Evolutionary conservation across 1,140 invertebrate genomes (phyloP), one percentile per base, ranked within the genome.

Genomic region (Caligus rogercresseyi): DNA sequence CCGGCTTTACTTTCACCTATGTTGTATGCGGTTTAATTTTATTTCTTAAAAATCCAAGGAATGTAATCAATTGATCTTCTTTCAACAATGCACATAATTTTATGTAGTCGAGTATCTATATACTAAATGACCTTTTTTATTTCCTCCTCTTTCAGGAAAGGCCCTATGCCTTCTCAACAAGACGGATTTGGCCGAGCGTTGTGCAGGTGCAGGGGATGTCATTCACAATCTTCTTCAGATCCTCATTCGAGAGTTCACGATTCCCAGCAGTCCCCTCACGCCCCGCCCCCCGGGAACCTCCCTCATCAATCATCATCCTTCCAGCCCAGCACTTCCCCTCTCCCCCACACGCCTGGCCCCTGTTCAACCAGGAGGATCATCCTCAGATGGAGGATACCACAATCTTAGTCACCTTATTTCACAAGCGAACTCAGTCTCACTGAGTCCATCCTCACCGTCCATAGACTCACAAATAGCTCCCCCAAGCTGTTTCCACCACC

Each of bases 171-270:
- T 96, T 31, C 74, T 94, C 61, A 92, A 86, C 18, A 86, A 92
- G 71, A 81, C 81, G 2, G 90, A 95, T 74, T 79, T 95, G 63
- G 86, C 84, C 3, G 89, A 92, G 69, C 78, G 91, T 62, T 88
- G 87, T 67, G 89, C 89, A 0, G 85, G 88, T 0, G 87, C 88
- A 16, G 91, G 91, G 0, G 90, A 95, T 71, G 83, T 96, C 4
- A 75, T 96, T 58, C 89, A 89, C 76, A 95, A 96, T 74, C 87
- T 89, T 2, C 78, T 96, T 19, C 85, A 89, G 67, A 83, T 91
- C 75, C 76, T 94, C 11, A 82, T 89, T 25, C 79, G 86, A 2
- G 86, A 89, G 69, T 83, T 83, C 52, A 83, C 79, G 58, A 74
- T 89, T 56, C 86, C 87, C 2, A 84, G 81, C 58, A 87, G 85